phyloP scores from a whole-genome alignment of 2,888 invertebrate genomes.

The Anarsia innoxiella region DNA sequence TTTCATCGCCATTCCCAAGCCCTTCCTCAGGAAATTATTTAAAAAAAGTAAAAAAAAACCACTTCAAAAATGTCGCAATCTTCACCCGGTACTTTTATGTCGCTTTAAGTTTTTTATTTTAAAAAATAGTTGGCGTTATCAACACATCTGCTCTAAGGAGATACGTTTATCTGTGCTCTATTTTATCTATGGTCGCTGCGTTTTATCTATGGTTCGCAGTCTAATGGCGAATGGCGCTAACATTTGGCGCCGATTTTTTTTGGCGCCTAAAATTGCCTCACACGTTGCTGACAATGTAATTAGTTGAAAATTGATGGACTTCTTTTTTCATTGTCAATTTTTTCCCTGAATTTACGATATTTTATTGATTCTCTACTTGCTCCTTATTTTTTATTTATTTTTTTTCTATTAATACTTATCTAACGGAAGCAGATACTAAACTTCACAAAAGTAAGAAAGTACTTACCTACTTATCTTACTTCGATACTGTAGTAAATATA shows the following conservation, averaged over 20 bases:
- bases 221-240: slow-evolving; percentile 48
- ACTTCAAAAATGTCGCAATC: too few relatives aligned
- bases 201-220: slow-evolving; percentile 42
- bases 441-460: background rate
- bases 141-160: slow-evolving; percentile 47
- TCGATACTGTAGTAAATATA: background rate
- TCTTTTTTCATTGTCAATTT: too few relatives aligned
- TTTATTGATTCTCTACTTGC: too few relatives aligned
- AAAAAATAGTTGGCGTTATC: slow-evolving; percentile 15
- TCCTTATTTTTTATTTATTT: too few relatives aligned
- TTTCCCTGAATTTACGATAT: too few relatives aligned
- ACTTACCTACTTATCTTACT: background rate
- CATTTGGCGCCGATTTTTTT: slow-evolving; percentile 50
- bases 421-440: too few relatives aligned
- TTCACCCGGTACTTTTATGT: too few relatives aligned
- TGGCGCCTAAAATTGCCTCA: slow-evolving; percentile 34
- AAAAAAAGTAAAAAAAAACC: too few relatives aligned
- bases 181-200: slow-evolving; percentile 43
- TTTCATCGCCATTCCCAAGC: too few relatives aligned
- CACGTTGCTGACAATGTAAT: slow-evolving; percentile 44
- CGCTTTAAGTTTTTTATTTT: background rate
- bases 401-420: too few relatives aligned
- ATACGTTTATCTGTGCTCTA: slow-evolving; percentile 34
- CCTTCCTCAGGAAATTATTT: too few relatives aligned
- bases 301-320: slow-evolving; percentile 29